Percentiles rank a stretch among this genome's conserved stretches.
Evolutionary conservation across 2,888 invertebrate species (phyloP).

Genomic region (Eurytoma californica): DNA sequence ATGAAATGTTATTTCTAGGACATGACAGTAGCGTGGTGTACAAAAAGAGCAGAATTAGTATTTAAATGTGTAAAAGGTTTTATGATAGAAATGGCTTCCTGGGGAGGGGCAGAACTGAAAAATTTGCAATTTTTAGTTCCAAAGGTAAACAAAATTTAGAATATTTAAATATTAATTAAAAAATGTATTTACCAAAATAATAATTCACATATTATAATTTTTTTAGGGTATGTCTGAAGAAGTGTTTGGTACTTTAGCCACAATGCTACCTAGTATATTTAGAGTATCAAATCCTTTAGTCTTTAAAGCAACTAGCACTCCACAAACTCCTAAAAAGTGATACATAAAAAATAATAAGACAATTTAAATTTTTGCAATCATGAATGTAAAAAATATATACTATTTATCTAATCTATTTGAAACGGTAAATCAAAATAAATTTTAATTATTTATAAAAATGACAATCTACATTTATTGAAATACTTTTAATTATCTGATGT

Average conservation of each 20-base stretch:
- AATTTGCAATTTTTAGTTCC: constrained; percentile 92
- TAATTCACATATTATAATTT: not conserved
- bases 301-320: constrained; percentile 78
- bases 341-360: constrained; percentile 17
- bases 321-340: constrained; percentile 71
- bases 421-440: constrained; percentile 32
- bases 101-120: constrained; percentile 92
- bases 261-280: constrained; percentile 95
- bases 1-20: constrained; percentile 77
- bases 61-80: constrained; percentile 99
- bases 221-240: constrained; percentile 86
- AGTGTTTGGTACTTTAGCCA: constrained; percentile 87
- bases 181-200: constrained; percentile 18
- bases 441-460: constrained; percentile 22
- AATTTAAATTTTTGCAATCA: constrained; percentile 31
- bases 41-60: constrained; percentile 95
- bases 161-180: not conserved
- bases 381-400: constrained; percentile 38
- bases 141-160: constrained; percentile 80
- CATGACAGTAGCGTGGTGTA: constrained; percentile 97
- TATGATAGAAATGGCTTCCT: constrained; percentile 98
- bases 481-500: too few species aligned
- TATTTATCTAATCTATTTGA: constrained; percentile 32
- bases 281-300: constrained; percentile 95
- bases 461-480: too few species aligned